Percentiles rank a stretch among this genome's conserved stretches.
These are phyloP conservation scores for Nycteola revayana DNA, from an alignment of 2,888 invertebrate species.

Conservation along the genomic window DNA sequence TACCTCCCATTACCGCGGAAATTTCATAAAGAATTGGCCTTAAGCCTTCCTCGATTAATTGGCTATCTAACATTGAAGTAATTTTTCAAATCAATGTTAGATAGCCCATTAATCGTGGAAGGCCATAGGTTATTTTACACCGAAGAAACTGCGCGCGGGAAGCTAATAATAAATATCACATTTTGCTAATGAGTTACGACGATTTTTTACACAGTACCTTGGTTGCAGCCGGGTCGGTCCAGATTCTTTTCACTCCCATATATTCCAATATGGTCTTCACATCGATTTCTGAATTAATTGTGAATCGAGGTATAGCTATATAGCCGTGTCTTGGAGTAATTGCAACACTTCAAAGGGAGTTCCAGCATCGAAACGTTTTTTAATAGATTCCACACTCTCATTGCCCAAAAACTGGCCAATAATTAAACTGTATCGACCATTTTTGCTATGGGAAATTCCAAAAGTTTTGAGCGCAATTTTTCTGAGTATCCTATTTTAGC, in stretches of 20 bases:
- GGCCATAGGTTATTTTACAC: no score
- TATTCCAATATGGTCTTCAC: conserved; percentile 24
- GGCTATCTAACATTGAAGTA: no score
- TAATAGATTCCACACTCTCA: neutral
- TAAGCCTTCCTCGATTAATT: no score
- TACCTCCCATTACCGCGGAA: no score
- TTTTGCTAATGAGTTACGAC: neutral
- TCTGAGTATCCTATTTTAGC: conserved; percentile 18
- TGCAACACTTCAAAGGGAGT: neutral
- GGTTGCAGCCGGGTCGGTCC: conserved; percentile 26
- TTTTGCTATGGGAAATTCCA: conserved; percentile 32
- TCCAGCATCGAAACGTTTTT: no score
- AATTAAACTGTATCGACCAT: conserved; percentile 23
- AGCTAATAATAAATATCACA: no score
- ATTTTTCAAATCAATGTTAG: no score
- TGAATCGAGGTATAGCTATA: conserved; percentile 23
- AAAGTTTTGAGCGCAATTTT: conserved; percentile 8
- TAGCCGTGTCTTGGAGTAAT: conserved; percentile 11
- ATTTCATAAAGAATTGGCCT: no score
- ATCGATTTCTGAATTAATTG: conserved; percentile 24
- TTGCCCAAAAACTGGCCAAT: conserved; percentile 13
- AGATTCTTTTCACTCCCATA: conserved; percentile 19
- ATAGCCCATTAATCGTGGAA: no score
- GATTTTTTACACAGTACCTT: neutral
- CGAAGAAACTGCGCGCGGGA: no score